A percentile compares a stretch with the other conserved stretches of the same genome.
Conservation (phyloP, 2,797 vertebrate species). For the Pelodytes ibericus region DNA sequence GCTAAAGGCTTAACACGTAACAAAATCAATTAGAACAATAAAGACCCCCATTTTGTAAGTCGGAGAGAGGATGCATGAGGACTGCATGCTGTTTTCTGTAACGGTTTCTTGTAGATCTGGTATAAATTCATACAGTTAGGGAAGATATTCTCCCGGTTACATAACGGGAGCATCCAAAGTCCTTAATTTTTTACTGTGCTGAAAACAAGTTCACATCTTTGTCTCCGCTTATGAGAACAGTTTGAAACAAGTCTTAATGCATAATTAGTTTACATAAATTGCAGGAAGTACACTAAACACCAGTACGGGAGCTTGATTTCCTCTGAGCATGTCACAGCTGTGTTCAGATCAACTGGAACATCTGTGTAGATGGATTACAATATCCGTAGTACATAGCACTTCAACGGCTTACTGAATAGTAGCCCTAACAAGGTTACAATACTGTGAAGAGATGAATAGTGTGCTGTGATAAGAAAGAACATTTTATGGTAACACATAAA, state of each 20-base stretch:
- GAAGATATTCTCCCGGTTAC: too few relatives aligned
- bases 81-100: too few relatives aligned
- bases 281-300: neutral
- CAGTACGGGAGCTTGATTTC: slow-evolving; percentile 6
- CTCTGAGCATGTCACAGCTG: slow-evolving; percentile 28
- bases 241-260: slow-evolving; percentile 9
- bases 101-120: too few relatives aligned
- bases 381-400: neutral
- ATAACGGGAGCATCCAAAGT: neutral
- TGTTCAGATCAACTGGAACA: slow-evolving; percentile 34
- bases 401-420: slow-evolving; percentile 9
- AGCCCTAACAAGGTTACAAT: slow-evolving; percentile 25
- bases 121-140: too few relatives aligned
- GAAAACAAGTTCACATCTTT: neutral
- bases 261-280: slow-evolving; percentile 13
- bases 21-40: too few relatives aligned
- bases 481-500: slow-evolving; percentile 4
- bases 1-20: too few relatives aligned
- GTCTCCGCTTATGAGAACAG: neutral
- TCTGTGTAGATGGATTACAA: slow-evolving; percentile 41
- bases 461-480: neutral
- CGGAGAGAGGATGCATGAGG: too few relatives aligned
- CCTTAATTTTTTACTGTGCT: neutral
- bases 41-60: too few relatives aligned
- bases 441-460: slow-evolving; percentile 6